Conservation (phyloP, 1,140 invertebrate species). For the Scaptomyza graminum region DNA sequence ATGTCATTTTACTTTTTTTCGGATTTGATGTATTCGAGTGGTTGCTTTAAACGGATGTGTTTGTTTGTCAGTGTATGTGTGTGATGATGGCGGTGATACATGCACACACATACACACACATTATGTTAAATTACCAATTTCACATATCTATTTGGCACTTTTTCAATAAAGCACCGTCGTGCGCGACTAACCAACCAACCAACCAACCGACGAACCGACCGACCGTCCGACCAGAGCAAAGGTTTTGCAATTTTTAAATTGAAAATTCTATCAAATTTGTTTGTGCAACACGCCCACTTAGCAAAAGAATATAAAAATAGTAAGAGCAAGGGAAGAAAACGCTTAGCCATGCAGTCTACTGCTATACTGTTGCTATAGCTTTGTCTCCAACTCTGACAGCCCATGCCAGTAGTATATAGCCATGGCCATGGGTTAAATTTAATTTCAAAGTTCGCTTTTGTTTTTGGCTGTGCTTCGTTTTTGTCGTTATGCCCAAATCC, state of each 20-base stretch:
- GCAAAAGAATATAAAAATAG: neutral
- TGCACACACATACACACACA: conserved; percentile 13
- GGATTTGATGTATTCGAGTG: conserved; percentile 1
- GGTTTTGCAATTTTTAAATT: conserved; percentile 59
- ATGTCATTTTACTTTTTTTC: neutral
- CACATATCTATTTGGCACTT: conserved; percentile 55
- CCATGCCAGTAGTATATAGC: conserved; percentile 8
- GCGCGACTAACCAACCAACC: neutral
- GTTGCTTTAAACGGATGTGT: conserved; percentile 3
- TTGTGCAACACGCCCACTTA: conserved; percentile 14
- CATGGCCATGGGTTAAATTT: conserved; percentile 72
- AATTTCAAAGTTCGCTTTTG: conserved; percentile 74
- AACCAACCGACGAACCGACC: too few species aligned
- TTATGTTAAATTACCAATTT: conserved; percentile 61
- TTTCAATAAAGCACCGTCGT: conserved; percentile 34
- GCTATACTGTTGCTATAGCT: conserved; percentile 27
- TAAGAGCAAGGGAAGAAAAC: conserved; percentile 27
- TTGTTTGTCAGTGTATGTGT: neutral
- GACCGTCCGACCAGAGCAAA: conserved; percentile 7
- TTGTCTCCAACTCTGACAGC: neutral
- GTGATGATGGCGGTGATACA: conserved; percentile 10
- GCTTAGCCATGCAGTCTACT: conserved; percentile 58
- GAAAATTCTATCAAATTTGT: conserved; percentile 53
- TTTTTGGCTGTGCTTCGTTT: conserved; percentile 64
- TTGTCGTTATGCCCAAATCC: conserved; percentile 79